Percentiles rank a stretch among this genome's conserved stretches.
phyloP scores from a whole-genome alignment of 2,888 invertebrate species.

The Habrosyne pyritoides region DNA sequence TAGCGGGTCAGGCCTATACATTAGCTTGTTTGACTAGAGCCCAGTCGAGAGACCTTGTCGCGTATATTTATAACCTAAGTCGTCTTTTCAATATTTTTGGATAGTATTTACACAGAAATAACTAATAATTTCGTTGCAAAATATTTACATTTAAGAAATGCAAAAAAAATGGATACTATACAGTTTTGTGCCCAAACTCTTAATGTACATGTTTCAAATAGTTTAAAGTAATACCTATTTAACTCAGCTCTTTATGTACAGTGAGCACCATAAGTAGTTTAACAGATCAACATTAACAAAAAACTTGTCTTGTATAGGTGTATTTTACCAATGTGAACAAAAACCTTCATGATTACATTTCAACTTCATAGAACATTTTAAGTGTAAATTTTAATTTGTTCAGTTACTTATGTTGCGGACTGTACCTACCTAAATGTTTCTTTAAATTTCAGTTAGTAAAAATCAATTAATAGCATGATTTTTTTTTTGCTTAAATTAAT shows the following conservation, averaged over 20 bases:
- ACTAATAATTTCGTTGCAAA: slow-evolving; percentile 33
- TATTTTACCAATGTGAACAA: too few species aligned
- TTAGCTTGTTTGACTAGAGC: neutral
- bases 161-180: slow-evolving; percentile 27
- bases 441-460: too few species aligned
- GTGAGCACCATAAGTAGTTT: too few species aligned
- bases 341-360: too few species aligned
- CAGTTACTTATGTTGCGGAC: too few species aligned
- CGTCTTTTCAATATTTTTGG: neutral
- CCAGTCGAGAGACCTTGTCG: neutral
- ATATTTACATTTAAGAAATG: slow-evolving; percentile 51
- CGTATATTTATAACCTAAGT: neutral
- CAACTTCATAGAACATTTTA: too few species aligned
- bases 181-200: slow-evolving; percentile 52
- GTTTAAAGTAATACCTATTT: too few species aligned
- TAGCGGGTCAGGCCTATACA: neutral
- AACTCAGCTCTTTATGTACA: too few species aligned
- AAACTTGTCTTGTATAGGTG: too few species aligned
- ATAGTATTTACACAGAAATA: slow-evolving; percentile 41
- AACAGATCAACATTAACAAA: too few species aligned
- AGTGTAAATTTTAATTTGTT: too few species aligned
- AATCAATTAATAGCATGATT: neutral
- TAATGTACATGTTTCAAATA: slow-evolving; percentile 12
- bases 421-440: too few species aligned
- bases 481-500: neutral